Evolutionary conservation across 2,888 invertebrate species (phyloP).

Genomic region (Hipparchia sbordonii): DNA sequence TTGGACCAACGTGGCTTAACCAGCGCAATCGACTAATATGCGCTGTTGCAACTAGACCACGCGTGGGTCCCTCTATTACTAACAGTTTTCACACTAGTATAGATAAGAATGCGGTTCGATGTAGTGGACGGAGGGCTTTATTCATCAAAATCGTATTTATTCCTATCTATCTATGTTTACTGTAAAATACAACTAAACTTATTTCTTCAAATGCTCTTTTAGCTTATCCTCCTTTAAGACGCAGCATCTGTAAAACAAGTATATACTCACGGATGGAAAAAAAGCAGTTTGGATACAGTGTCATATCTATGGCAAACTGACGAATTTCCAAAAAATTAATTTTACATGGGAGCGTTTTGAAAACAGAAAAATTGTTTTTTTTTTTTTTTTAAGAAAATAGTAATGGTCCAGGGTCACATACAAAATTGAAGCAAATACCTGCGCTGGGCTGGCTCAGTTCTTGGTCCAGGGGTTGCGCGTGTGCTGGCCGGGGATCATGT

Average conservation of each 20-base stretch:
- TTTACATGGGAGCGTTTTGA: too few relatives aligned
- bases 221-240: conserved; percentile 4
- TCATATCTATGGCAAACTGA: too few relatives aligned
- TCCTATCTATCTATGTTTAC: conserved; percentile 42
- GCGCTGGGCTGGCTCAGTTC: conserved; percentile 54
- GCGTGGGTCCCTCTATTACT: too few relatives aligned
- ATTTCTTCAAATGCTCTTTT: conserved; percentile 39
- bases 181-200: conserved; percentile 40
- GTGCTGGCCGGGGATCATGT: conserved; percentile 92
- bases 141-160: conserved; percentile 11
- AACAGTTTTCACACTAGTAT: too few relatives aligned
- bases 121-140: conserved; percentile 20
- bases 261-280: background rate
- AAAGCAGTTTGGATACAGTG: background rate
- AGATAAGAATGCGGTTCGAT: background rate
- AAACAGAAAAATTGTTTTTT: too few relatives aligned
- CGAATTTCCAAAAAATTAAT: too few relatives aligned
- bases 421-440: background rate
- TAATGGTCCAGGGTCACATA: too few relatives aligned
- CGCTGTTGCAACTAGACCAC: too few relatives aligned
- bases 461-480: conserved; percentile 74
- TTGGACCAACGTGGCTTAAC: too few relatives aligned
- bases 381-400: too few relatives aligned
- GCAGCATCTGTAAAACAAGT: conserved; percentile 22
- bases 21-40: too few relatives aligned